Evolutionary conservation across 2,888 invertebrate species (phyloP), one percentile per base, ranked within the genome.

Genomic region (Urechis unicinctus): DNA sequence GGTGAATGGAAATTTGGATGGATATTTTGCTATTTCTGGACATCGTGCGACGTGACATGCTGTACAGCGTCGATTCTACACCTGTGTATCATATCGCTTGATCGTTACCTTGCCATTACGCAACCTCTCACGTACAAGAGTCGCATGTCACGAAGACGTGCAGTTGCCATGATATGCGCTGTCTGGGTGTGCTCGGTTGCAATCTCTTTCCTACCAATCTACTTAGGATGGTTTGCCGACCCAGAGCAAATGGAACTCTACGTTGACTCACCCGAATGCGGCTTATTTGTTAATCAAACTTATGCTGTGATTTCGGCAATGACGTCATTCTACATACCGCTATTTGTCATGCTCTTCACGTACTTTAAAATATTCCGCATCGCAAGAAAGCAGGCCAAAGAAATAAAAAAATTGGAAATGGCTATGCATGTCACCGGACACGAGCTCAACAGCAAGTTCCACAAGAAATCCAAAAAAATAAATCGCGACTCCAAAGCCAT

Each of bases 31-130:
- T 70, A 74, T 61, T 66, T 74, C 45, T 74, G 70, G 71, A 70
- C 73, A 47, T 73, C 73, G 17, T 75, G 73, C 56, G 74, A 74
- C 61, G 73, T 74, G 46, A 74, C 71, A 66, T 75, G 74, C 56
- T 74, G 74, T 53, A 74, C 73, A 1, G 74, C 74, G 2, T 74
- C 73, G 25, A 72, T 74, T 26, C 65, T 74, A 9, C 74, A 75
- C 52, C 62, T 74, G 25, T 74, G 74, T 53, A 63, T 69, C 57
- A 72, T 74, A 41, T 69, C 73, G 13, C 56, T 72, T 30, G 68
- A 69, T 47, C 64, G 74, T 5, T 74, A 70, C 59, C 66, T 68
- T 63, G 74, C 74, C 44, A 74, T 74, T 41, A 74, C 70, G 17
- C 65, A 68, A 45, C 74, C 66, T 1, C 61, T 75, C 31, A 61